Base-by-base conservation (phyloP, 1,140 invertebrate genomes). In the Trypoxylus dichotomus region DNA sequence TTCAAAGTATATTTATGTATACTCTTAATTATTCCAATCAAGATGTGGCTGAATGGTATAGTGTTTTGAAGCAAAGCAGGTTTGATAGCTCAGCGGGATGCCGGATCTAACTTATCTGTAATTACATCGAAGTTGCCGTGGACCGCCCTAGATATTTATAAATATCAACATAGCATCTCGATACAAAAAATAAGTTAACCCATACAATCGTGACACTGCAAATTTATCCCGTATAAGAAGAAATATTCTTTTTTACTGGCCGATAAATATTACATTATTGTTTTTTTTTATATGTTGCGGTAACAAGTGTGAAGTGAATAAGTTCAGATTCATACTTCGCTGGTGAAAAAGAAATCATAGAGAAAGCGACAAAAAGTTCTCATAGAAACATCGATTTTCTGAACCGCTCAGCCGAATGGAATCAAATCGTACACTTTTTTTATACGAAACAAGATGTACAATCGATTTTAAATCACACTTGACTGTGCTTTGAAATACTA, bases 11-110 rank as follows among this genome's bases (percentile, higher is more conserved):
- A 68, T 68, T 68, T 68, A 68, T 68, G 24, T 68, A 68, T 29
- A 68, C 60, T 68, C 60, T 68, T 68, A 68, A 68, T 68, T 68
- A 68, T 68, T 68, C 60, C 60, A 68, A 68, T 68, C 60, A 68
- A 68, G 60, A 68, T 68, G 60, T 29, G 60, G 60, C 15, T 15
- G 60, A 68, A 68, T 29, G 24, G 60, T 68, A 24, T 68, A 68
- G 24, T 68, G 60, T 68, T 68, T 68, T 68, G 60, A 68, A 68
- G 24, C 60, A 68, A 68, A 68, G 60, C 60, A 29, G 60, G 60
- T 68, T 68, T 68, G 60, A 68, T 68, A 68, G 60, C 60, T 68
- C 60, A 68, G 60, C 60, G 60, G 60, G 60, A 68, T 68, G 60
- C 60, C 60, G 60, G 60, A 68, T 68, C 60, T 68, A 68, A 68